A percentile compares a stretch with the other conserved stretches of the same genome.
Conservation (phyloP, 2,888 invertebrate species). For the Pollenia griseotomentosa region DNA sequence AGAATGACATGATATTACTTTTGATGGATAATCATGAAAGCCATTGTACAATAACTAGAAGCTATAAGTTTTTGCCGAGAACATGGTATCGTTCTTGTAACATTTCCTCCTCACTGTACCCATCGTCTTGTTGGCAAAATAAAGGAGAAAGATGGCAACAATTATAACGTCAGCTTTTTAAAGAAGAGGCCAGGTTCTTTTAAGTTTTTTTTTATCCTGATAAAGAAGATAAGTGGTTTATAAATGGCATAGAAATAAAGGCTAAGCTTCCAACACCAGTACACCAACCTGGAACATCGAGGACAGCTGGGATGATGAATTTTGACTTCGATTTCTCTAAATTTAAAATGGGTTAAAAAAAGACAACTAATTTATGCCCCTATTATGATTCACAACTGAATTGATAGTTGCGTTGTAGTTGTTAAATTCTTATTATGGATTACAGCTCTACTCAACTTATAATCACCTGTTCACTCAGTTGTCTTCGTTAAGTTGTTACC, state of each 20-base stretch:
- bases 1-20: too few relatives aligned
- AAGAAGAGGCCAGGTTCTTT: constrained; percentile 50
- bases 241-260: too few relatives aligned
- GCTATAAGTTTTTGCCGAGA: constrained; percentile 50
- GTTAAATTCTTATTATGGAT: too few relatives aligned
- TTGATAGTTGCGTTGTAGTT: too few relatives aligned
- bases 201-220: too few relatives aligned
- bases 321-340: constrained; percentile 42
- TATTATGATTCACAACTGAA: too few relatives aligned
- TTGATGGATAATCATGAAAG: constrained; percentile 64
- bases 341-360: constrained; percentile 41
- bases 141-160: constrained; percentile 61
- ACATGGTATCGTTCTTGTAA: constrained; percentile 52
- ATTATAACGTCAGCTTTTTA: constrained; percentile 56
- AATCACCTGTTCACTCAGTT: too few relatives aligned
- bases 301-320: constrained; percentile 28
- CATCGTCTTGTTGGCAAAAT: constrained; percentile 60
- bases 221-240: constrained; percentile 24
- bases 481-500: too few relatives aligned
- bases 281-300: constrained; percentile 29
- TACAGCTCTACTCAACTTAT: too few relatives aligned
- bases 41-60: constrained; percentile 39
- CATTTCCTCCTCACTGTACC: constrained; percentile 60
- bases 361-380: constrained; percentile 14
- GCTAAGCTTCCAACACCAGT: constrained; percentile 37